A percentile compares a stretch with the other conserved stretches of the same genome.
Evolutionary conservation across 2,888 invertebrate genomes (phyloP).

Genomic region (Lepidocyrtoides sp.): DNA sequence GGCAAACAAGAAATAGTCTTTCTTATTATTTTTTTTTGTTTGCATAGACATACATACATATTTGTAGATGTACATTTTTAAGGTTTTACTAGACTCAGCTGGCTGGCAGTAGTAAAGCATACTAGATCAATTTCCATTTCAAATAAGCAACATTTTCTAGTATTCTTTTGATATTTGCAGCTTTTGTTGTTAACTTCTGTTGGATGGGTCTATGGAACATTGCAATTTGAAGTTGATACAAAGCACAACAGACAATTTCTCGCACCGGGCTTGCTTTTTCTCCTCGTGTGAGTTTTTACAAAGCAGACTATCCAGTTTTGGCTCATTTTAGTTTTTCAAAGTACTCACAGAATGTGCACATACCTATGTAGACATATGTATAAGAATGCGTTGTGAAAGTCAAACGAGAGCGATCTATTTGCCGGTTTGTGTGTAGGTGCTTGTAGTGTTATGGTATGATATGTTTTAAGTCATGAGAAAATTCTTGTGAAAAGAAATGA

Average conservation of each 20-base stretch:
- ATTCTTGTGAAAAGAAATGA: conserved; percentile 10
- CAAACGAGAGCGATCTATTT: not conserved
- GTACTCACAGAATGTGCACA: no score
- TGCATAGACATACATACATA: not conserved
- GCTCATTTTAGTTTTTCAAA: no score
- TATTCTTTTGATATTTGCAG: not conserved
- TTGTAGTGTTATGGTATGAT: not conserved
- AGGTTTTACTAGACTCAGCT: no score
- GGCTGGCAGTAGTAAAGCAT: no score
- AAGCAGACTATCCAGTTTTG: no score
- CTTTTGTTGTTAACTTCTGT: not conserved
- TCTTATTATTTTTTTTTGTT: conserved; percentile 20
- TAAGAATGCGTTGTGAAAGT: not conserved
- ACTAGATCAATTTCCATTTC: no score
- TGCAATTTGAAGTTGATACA: not conserved
- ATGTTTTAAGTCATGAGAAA: conserved; percentile 5
- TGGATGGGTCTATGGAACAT: not conserved
- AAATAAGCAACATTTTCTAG: conserved; percentile 10
- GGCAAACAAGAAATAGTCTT: conserved; percentile 20
- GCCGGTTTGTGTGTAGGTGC: not conserved
- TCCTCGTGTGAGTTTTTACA: conserved; percentile 39
- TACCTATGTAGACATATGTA: no score
- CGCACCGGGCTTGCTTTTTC: conserved; percentile 45
- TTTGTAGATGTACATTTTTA: no score
- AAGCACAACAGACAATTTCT: conserved; percentile 10